Evolutionary conservation across 1,140 invertebrate genomes (phyloP).

Genomic region (Megalopta genalis): DNA sequence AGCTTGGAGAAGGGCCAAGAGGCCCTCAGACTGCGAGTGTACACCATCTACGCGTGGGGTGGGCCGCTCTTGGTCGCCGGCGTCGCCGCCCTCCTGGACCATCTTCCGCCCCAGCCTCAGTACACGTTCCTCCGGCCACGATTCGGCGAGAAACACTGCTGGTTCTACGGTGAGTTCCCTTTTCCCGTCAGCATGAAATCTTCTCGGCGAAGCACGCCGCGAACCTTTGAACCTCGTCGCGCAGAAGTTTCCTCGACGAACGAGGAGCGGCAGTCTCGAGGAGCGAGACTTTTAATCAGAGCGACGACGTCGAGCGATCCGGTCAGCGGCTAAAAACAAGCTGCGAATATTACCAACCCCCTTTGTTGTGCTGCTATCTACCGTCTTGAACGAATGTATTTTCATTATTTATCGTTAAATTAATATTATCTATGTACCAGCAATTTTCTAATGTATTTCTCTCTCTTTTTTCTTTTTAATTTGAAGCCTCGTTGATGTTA

Average conservation of each 20-base stretch:
- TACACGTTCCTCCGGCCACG: slow-evolving; percentile 84
- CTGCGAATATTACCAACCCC: too few species aligned
- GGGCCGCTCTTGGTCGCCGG: slow-evolving; percentile 87
- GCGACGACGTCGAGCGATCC: too few species aligned
- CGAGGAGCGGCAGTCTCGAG: neutral
- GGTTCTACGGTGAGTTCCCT: slow-evolving; percentile 86
- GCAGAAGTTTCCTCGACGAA: slow-evolving; percentile 21
- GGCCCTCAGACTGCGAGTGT: slow-evolving; percentile 86
- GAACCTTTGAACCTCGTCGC: neutral
- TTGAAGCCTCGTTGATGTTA: too few species aligned
- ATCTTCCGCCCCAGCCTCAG: slow-evolving; percentile 81
- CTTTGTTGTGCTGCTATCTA: too few species aligned
- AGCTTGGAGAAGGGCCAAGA: slow-evolving; percentile 91
- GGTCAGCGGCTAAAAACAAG: too few species aligned
- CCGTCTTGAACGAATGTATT: too few species aligned
- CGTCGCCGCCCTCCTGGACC: slow-evolving; percentile 85
- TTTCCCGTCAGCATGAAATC: slow-evolving; percentile 13
- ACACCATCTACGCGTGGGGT: slow-evolving; percentile 90
- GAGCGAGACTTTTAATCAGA: slow-evolving; percentile 27
- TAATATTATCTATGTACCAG: too few species aligned
- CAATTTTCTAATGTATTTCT: too few species aligned
- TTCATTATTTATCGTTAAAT: too few species aligned
- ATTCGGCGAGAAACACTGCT: slow-evolving; percentile 88
- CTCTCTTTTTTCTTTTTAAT: too few species aligned
- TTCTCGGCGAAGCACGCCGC: neutral